Percentiles rank a stretch among this genome's conserved stretches.
Conservation (phyloP, 2,888 invertebrate genomes). For the Hyposoter dolosus region DNA sequence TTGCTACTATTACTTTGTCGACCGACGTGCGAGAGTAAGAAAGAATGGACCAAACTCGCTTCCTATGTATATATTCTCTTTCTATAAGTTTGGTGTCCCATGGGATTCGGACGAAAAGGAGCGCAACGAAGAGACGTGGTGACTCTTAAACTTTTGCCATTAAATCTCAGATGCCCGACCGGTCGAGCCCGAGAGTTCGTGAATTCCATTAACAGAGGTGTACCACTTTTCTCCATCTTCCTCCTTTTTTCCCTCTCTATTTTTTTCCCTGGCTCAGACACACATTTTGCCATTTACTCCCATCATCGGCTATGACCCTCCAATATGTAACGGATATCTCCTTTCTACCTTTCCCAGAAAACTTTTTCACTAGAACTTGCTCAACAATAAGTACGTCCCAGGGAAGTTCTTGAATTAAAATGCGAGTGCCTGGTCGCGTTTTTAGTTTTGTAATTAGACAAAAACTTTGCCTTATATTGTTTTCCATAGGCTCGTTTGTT, state of each 20-base stretch:
- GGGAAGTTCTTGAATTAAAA: not conserved
- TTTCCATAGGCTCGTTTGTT: not conserved
- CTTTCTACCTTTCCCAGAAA: slow-evolving; percentile 17
- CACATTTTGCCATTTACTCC: slow-evolving; percentile 45
- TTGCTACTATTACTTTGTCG: slow-evolving; percentile 61
- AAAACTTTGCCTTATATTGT: not conserved
- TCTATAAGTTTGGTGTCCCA: slow-evolving; percentile 47
- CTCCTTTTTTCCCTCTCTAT: not conserved
- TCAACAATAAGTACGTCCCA: not conserved
- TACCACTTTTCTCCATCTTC: slow-evolving; percentile 37
- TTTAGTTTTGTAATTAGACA: not conserved
- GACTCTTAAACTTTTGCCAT: slow-evolving; percentile 65
- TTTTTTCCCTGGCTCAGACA: not conserved
- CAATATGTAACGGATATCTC: slow-evolving; percentile 40
- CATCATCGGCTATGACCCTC: slow-evolving; percentile 39
- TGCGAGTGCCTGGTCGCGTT: not conserved
- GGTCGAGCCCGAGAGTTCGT: slow-evolving; percentile 55
- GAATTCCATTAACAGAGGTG: slow-evolving; percentile 63
- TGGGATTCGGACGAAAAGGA: slow-evolving; percentile 48
- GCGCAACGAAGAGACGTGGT: slow-evolving; percentile 49
- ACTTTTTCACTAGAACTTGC: slow-evolving; percentile 24
- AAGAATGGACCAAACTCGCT: slow-evolving; percentile 35
- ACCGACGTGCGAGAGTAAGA: slow-evolving; percentile 36
- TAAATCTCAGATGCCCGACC: slow-evolving; percentile 61
- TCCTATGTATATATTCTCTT: slow-evolving; percentile 26